Conservation (phyloP, 2,797 vertebrate species). For the Acanthornis magna region DNA sequence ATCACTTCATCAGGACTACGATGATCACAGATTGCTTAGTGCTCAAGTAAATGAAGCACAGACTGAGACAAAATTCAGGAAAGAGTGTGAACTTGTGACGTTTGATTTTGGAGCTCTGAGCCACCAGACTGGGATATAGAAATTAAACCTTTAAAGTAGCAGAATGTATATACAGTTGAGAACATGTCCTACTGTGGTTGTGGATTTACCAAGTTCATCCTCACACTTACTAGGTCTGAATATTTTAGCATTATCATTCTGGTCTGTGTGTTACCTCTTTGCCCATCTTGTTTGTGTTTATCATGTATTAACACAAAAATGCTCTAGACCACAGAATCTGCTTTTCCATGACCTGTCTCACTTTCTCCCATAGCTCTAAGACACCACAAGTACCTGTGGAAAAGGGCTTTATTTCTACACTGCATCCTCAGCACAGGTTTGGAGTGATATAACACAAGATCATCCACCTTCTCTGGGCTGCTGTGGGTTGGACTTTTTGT, state of each 20-base stretch:
- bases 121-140: neutral
- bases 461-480: neutral
- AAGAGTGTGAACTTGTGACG: neutral
- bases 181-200: neutral
- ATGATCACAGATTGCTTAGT: neutral
- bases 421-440: rapidly evolving
- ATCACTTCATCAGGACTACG: neutral
- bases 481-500: neutral
- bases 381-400: neutral
- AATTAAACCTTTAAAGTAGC: neutral
- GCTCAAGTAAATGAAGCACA: neutral
- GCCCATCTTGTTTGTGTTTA: neutral
- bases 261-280: neutral
- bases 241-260: neutral
- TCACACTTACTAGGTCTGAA: neutral
- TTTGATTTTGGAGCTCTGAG: neutral
- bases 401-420: neutral
- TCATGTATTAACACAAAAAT: neutral
- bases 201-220: neutral
- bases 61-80: neutral
- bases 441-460: neutral
- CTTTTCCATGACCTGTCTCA: neutral
- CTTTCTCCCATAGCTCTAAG: neutral
- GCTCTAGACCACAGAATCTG: neutral
- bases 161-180: neutral